Conservation (phyloP, 1,140 invertebrate genomes). For the Aphelinus atriplicis region DNA sequence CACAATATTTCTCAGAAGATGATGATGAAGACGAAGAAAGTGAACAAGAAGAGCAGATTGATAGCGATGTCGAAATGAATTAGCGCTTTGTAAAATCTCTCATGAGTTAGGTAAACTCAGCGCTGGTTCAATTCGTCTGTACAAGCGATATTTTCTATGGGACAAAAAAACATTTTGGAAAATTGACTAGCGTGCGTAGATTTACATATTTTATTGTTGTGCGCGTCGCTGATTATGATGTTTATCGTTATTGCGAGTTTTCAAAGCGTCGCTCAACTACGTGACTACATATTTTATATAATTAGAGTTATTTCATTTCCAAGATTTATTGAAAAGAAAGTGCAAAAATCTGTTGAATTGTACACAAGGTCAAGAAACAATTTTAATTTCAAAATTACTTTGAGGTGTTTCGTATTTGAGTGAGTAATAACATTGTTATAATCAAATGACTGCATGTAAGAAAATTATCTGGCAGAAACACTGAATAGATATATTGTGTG, state of each 20-base stretch:
- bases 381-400: conserved; percentile 6
- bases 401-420: conserved; percentile 34
- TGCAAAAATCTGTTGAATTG: background rate
- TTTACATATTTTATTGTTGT: conserved; percentile 16
- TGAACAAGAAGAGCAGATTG: conserved; percentile 63
- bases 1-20: conserved; percentile 63
- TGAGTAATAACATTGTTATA: conserved; percentile 32
- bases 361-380: too few species aligned
- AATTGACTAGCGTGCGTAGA: too few species aligned
- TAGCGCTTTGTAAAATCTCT: conserved; percentile 56
- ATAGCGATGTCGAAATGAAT: conserved; percentile 66
- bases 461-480: conserved; percentile 32
- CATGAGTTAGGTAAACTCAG: conserved; percentile 48
- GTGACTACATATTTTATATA: conserved; percentile 37
- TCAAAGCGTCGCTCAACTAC: conserved; percentile 38
- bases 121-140: too few species aligned
- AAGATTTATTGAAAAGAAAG: conserved; percentile 26
- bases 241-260: conserved; percentile 41
- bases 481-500: conserved; percentile 22
- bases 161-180: background rate
- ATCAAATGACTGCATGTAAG: conserved; percentile 22
- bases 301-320: conserved; percentile 31
- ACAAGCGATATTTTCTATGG: background rate
- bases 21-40: conserved; percentile 64
- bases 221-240: conserved; percentile 36